A percentile compares a stretch with the other conserved stretches of the same genome.
phyloP scores from a whole-genome alignment of 2,113 vertebrate species.

The Trinectes maculatus region DNA sequence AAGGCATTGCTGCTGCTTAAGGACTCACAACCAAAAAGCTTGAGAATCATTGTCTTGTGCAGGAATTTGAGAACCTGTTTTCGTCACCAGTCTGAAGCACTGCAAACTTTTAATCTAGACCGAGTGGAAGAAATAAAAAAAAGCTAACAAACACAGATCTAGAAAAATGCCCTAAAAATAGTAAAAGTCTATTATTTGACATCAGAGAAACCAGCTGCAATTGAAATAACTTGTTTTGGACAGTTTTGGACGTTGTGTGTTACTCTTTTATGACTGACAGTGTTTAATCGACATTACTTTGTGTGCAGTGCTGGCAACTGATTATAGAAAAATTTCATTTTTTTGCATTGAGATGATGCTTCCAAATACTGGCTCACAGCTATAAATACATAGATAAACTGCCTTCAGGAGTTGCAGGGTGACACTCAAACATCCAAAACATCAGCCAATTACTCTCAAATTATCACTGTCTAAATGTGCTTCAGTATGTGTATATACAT shows the following conservation, averaged over 20 bases:
- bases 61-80: not conserved
- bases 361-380: slow-evolving; percentile 33
- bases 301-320: slow-evolving; percentile 33
- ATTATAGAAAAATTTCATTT: slow-evolving; percentile 14
- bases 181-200: slow-evolving; percentile 57
- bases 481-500: slow-evolving; percentile 84
- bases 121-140: slow-evolving; percentile 15
- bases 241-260: slow-evolving; percentile 52
- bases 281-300: slow-evolving; percentile 6
- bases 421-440: slow-evolving; percentile 74
- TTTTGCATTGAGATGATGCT: slow-evolving; percentile 23
- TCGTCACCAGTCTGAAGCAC: slow-evolving; percentile 54
- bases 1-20: not conserved
- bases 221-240: slow-evolving; percentile 37
- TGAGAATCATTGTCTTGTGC: slow-evolving; percentile 12
- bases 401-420: slow-evolving; percentile 77
- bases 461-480: slow-evolving; percentile 79
- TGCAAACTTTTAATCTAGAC: slow-evolving; percentile 71
- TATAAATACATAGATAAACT: slow-evolving; percentile 49
- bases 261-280: slow-evolving; percentile 20
- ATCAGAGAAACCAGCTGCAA: slow-evolving; percentile 66
- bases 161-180: slow-evolving; percentile 45
- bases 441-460: slow-evolving; percentile 49
- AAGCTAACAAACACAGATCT: slow-evolving; percentile 46
- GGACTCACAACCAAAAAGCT: slow-evolving; percentile 29